Evolutionary conservation across 1,140 invertebrate genomes (phyloP), one percentile per base, ranked within the genome.

Genomic region (Leucophenga varia): DNA sequence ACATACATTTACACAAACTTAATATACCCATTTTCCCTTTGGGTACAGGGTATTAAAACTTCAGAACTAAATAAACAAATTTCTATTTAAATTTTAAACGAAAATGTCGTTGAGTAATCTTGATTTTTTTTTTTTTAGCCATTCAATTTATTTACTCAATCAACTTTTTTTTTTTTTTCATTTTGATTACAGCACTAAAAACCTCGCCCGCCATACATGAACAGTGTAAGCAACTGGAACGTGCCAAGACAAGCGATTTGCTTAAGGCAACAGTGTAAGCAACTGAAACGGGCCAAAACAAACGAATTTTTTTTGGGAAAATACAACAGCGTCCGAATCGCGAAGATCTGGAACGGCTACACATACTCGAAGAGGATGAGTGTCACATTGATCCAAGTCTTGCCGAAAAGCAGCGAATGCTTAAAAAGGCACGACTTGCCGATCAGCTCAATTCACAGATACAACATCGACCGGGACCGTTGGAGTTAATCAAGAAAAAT

Each of bases 401-500:
- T 59, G 94, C 93, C 41, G 94, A 96, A 71, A 87, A 91, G 59
- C 94, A 97, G 70, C 84, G 94, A 17, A 91, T 94, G 86, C 79
- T 98, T 53, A 97, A 98, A 76, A 91, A 94, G 74, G 93, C 95
- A 16, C 84, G 90, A 43, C 79, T 98, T 25, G 92, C 92, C 1
- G 95, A 98, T 76, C 90, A 93, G 61, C 81, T 98, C 4, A 98
- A 96, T 76, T 93, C 96, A 65, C 93, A 97, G 74, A 81, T 98
- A 40, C 91, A 92, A 34, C 93, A 97, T 77, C 79, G 95, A 53
- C 95, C 95, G 2, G 95, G 95, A 1, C 94, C 95, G 5, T 79
- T 98, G 50, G 95, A 98, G 76, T 83, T 98, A 28, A 95, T 98
- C 48, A 89, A 95, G 79, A 95, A 93, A 69, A 97, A 98, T 77